Evolutionary conservation across 2,113 vertebrate genomes (phyloP).

Genomic region (Miniopterus natalensis): DNA sequence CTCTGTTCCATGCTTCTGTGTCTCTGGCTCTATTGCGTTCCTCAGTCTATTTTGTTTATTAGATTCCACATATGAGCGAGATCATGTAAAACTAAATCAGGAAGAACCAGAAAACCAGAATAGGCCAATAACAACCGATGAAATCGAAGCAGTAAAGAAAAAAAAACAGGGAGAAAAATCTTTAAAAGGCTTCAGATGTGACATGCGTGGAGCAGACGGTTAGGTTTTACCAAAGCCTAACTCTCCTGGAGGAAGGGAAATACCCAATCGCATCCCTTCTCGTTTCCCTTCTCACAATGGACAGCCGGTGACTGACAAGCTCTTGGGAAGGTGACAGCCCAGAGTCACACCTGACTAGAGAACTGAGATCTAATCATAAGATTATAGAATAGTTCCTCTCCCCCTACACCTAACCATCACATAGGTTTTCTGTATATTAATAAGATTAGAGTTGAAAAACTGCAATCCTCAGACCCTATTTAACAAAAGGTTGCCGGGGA

Average conservation of each 20-base stretch:
- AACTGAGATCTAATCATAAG: not conserved
- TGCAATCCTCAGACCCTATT: not conserved
- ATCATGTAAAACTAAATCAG: no score
- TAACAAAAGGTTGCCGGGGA: not conserved
- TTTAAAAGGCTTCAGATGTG: not conserved
- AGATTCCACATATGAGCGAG: no score
- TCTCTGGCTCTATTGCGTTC: no score
- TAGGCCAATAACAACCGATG: no score
- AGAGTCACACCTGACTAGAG: not conserved
- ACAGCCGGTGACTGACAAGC: not conserved
- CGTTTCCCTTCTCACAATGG: not conserved
- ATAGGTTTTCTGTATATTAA: not conserved
- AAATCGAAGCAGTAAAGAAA: no score
- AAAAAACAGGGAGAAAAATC: not conserved
- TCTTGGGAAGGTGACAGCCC: not conserved
- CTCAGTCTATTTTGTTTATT: no score
- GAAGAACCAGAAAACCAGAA: no score
- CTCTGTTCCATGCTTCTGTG: no score
- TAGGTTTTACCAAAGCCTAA: not conserved
- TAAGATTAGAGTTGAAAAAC: not conserved
- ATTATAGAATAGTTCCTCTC: not conserved
- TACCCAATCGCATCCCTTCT: not conserved
- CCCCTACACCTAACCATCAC: rapidly evolving
- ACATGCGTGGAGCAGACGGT: not conserved
- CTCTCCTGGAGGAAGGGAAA: not conserved